Conservation (phyloP, 2,888 invertebrate species). For the Cantharis lateralis region DNA sequence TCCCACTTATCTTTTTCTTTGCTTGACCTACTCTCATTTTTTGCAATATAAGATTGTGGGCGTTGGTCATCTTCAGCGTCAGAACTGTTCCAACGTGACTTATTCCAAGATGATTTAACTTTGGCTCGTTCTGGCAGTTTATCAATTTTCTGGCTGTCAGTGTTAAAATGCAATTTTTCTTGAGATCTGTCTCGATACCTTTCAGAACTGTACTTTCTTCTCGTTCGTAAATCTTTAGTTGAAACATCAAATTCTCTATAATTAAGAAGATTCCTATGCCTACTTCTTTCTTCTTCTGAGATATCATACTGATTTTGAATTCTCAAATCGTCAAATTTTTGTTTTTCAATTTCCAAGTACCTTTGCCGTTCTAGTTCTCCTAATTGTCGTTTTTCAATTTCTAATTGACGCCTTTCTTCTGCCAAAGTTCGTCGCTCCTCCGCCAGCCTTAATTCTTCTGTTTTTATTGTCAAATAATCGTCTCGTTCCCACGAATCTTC, state of each 20-base stretch:
- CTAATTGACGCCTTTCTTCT: constrained; percentile 36
- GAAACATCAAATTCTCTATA: background rate
- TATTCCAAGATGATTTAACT: background rate
- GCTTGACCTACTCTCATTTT: background rate
- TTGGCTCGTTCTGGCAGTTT: background rate
- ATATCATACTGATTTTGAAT: background rate
- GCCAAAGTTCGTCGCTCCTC: constrained; percentile 32
- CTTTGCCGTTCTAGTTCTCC: constrained; percentile 25
- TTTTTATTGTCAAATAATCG: constrained; percentile 30
- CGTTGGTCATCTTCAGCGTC: background rate
- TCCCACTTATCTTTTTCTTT: constrained; percentile 6
- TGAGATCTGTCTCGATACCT: background rate
- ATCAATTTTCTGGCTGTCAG: background rate
- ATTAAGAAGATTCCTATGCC: background rate
- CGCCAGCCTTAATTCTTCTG: constrained; percentile 31
- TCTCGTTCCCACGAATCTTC: constrained; percentile 38
- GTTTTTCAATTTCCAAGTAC: constrained; percentile 13
- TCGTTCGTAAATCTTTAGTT: background rate
- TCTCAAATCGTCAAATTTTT: constrained; percentile 1
- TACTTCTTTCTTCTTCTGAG: constrained; percentile 4
- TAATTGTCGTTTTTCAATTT: constrained; percentile 30
- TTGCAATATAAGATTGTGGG: background rate
- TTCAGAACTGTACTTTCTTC: background rate
- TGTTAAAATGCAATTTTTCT: background rate
- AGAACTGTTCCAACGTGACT: background rate